These are phyloP conservation scores for Scyliorhinus canicula DNA, from an alignment of 2,797 vertebrate genomes.

Conservation along the genomic window DNA sequence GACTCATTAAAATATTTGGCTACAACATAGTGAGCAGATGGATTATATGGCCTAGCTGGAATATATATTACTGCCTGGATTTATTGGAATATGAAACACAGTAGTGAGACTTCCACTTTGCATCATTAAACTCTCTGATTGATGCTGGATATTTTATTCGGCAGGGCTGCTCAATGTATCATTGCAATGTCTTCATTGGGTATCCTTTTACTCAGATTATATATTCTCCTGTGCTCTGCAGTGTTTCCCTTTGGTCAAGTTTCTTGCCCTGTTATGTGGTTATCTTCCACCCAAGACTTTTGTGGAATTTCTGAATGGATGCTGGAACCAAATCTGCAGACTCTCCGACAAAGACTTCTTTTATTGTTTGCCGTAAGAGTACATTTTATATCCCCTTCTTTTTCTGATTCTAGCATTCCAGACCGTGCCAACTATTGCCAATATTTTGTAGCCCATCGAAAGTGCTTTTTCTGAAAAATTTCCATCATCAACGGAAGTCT, in stretches of 20 bases:
- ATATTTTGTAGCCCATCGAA: neutral
- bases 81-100: conserved; percentile 27
- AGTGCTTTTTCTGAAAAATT: neutral
- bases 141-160: neutral
- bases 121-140: conserved; percentile 15
- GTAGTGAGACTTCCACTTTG: neutral
- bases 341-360: neutral
- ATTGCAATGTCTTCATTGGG: neutral
- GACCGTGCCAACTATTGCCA: too few relatives aligned
- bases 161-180: neutral
- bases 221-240: too few relatives aligned
- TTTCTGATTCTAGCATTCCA: neutral
- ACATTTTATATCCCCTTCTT: neutral
- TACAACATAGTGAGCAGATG: neutral
- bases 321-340: neutral
- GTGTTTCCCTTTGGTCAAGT: neutral
- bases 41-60: neutral
- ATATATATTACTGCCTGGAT: neutral
- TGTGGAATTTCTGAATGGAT: neutral
- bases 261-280: neutral
- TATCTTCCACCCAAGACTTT: neutral
- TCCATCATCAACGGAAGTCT: too few relatives aligned
- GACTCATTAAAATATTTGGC: neutral
- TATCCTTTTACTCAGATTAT: neutral
- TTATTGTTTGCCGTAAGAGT: neutral